Percentiles rank a stretch among this genome's conserved stretches.
These are phyloP conservation scores for Ctenopoma multispine DNA, from an alignment of 2,797 vertebrate genomes.

Conservation along the genomic window DNA sequence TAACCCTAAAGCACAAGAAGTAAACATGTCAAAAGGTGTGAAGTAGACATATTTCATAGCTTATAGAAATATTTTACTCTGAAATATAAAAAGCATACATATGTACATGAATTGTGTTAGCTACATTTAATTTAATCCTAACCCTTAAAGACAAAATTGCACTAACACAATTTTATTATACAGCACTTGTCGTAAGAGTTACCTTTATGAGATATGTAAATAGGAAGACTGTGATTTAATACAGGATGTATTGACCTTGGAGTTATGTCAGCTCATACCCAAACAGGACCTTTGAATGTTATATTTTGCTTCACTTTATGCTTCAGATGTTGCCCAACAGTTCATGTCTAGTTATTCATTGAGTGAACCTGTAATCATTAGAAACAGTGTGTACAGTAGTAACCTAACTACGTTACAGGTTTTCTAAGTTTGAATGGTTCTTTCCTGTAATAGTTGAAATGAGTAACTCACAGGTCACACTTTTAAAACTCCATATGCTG, in stretches of 20 bases:
- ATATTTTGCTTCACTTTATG: not conserved
- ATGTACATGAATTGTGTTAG: not conserved
- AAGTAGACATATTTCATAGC: not conserved
- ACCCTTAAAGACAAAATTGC: too few species aligned
- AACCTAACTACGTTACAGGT: not conserved
- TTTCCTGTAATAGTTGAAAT: too few species aligned
- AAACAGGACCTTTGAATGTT: slow-evolving; percentile 33
- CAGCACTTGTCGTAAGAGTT: not conserved
- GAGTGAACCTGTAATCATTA: not conserved
- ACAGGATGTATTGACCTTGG: not conserved
- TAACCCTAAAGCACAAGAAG: not conserved
- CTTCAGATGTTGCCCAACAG: slow-evolving; percentile 20
- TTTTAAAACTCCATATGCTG: not conserved
- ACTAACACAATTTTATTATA: not conserved
- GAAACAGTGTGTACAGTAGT: not conserved
- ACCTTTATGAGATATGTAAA: not conserved
- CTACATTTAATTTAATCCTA: too few species aligned
- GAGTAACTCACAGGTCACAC: not conserved
- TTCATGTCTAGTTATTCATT: slow-evolving; percentile 58
- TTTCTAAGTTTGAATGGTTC: not conserved
- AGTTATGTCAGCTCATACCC: not conserved
- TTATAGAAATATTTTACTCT: too few species aligned
- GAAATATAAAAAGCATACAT: not conserved
- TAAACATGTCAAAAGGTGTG: not conserved
- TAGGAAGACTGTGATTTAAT: not conserved